Conservation (phyloP, 2,888 invertebrate species). For the Parasteatoda lunata region DNA sequence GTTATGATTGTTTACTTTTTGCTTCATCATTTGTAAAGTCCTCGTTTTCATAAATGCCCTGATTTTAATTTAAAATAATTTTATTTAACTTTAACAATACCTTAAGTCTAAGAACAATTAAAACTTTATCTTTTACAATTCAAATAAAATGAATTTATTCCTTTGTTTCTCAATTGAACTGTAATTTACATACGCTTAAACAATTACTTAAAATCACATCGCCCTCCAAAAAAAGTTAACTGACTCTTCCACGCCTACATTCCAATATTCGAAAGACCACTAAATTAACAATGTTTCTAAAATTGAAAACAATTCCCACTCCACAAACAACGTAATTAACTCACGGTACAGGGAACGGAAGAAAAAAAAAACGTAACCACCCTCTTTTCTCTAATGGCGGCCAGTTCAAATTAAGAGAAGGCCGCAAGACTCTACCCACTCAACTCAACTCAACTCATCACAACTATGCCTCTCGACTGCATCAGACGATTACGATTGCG, state of each 20-base stretch:
- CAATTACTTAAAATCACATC: neutral
- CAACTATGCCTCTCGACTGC: slow-evolving; percentile 12
- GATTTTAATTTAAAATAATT: too few relatives aligned
- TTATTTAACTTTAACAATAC: too few relatives aligned
- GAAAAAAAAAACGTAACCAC: slow-evolving; percentile 14
- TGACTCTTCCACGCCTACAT: too few relatives aligned
- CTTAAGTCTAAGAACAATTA: too few relatives aligned
- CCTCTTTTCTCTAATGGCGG: neutral
- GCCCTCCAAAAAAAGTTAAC: neutral
- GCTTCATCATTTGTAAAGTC: too few relatives aligned
- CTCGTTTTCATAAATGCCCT: too few relatives aligned
- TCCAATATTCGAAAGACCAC: neutral
- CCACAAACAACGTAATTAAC: slow-evolving; percentile 28
- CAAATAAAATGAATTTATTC: too few relatives aligned
- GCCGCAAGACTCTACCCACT: slow-evolving; percentile 40
- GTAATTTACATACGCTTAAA: too few relatives aligned
- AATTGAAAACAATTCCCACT: slow-evolving; percentile 21
- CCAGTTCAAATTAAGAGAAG: slow-evolving; percentile 3
- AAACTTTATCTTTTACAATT: too few relatives aligned
- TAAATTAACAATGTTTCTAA: neutral
- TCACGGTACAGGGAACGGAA: neutral
- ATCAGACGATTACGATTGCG: slow-evolving; percentile 55
- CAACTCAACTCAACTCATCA: slow-evolving; percentile 54
- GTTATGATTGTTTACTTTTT: too few relatives aligned
- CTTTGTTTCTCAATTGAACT: too few relatives aligned